Evolutionary conservation across 2,113 vertebrate species (phyloP), one percentile per base, ranked within the genome.

Genomic region (Clarias magur): DNA sequence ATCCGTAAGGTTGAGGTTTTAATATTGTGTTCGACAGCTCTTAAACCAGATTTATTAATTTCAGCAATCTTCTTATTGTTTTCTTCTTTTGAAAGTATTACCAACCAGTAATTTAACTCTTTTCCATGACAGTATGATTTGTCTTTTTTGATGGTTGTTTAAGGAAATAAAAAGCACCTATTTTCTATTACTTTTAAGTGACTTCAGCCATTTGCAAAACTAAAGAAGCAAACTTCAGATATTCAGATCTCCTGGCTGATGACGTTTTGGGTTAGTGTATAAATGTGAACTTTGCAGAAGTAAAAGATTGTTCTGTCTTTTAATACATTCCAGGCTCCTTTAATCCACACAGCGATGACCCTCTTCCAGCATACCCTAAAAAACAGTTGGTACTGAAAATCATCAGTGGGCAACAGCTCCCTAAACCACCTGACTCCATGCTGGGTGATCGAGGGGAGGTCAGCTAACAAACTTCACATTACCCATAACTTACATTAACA

Each of bases 381-480:
- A 99, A 99, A 90, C 98, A 99, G 91, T 95, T 99, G 57, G 94
- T 98, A 82, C 95, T 99, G 87, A 99, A 99, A 94, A 95, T 99
- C 93, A 99, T 99, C 93, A 99, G 98, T 85, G 98, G 98, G 27
- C 98, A 99, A 87, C 98, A 99, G 88, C 95, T 99, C 42, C 98
- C 98, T 59, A 99, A 99, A 91, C 98, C 98, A 80, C 98, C 98
- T 30, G 97, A 99, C 91, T 99, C 98, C 3, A 96, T 99, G 98
- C 92, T 99, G 89, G 98, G 98, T 79, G 98, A 99, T 94, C 96
- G 98, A 88, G 97, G 98, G 88, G 98, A 99, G 97, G 98, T 99
- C 90, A 82, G 89, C 75, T n/a, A 6, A 80, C 23, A 38, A 75
- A 75, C 16, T 72, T 56, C 13, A 38, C 57, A 65, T 65, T 59